These are phyloP conservation scores for Anguilla marmorata DNA, from an alignment of 2,797 vertebrate species.

Conservation along the genomic window DNA sequence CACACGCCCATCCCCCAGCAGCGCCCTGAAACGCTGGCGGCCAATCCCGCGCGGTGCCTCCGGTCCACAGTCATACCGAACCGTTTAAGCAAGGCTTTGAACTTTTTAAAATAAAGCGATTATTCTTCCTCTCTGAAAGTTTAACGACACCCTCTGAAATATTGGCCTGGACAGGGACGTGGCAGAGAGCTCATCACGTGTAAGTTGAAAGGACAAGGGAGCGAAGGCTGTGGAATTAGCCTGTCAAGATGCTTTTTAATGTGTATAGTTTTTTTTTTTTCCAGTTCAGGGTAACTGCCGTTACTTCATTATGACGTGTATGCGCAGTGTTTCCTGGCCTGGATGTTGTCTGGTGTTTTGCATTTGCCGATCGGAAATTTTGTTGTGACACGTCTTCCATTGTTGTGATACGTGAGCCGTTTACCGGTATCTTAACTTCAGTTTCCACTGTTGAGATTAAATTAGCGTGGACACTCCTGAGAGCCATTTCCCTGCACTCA, in stretches of 20 bases:
- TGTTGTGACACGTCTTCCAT: neutral
- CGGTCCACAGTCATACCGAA: slow-evolving; percentile 4
- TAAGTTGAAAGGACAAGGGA: neutral
- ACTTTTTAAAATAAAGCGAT: neutral
- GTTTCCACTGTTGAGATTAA: neutral
- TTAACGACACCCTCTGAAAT: neutral
- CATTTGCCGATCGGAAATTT: neutral
- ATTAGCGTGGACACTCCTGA: neutral
- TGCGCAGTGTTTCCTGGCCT: neutral
- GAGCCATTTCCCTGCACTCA: neutral
- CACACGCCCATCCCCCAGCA: neutral
- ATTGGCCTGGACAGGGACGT: neutral
- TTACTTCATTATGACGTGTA: neutral
- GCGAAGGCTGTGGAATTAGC: neutral
- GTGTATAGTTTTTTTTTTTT: neutral
- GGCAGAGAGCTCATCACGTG: neutral
- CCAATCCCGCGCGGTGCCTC: neutral
- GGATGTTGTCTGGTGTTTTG: neutral
- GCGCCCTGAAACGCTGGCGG: neutral
- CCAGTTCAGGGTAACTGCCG: neutral
- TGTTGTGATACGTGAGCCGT: neutral
- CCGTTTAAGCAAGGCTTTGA: neutral
- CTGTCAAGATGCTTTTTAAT: neutral
- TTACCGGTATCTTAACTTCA: neutral
- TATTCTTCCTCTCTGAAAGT: neutral